Evolutionary conservation across 2,113 vertebrate genomes (phyloP).

Genomic region (Clarias macrocephalus): DNA sequence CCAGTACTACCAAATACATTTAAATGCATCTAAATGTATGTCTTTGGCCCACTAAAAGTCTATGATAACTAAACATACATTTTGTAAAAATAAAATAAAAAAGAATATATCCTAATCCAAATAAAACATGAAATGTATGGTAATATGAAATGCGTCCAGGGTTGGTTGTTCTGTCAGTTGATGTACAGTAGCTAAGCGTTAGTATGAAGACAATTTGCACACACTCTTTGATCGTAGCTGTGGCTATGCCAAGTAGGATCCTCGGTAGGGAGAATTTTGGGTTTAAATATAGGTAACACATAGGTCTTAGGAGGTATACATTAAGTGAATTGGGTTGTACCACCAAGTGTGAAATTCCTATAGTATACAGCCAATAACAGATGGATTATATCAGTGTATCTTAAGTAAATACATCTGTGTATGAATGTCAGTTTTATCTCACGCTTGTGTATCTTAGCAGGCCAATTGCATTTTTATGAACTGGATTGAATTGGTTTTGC

Average conservation of each 20-base stretch:
- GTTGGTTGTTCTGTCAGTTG: background rate
- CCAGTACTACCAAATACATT: background rate
- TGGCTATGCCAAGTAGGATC: background rate
- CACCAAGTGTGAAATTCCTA: background rate
- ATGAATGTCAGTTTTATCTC: background rate
- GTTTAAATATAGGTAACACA: background rate
- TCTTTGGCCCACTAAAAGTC: background rate
- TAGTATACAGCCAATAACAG: background rate
- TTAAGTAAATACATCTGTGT: background rate
- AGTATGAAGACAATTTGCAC: background rate
- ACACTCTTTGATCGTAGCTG: background rate
- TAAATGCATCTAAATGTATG: background rate
- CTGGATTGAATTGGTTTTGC: background rate
- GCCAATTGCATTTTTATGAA: background rate
- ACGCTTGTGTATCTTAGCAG: background rate
- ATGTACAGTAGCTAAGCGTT: background rate
- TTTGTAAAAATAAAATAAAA: background rate
- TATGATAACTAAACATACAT: background rate
- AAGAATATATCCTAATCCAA: background rate
- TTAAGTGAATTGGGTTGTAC: background rate
- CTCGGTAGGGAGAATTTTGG: background rate
- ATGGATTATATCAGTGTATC: background rate
- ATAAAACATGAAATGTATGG: background rate
- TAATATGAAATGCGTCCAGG: background rate
- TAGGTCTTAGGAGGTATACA: background rate